Base-by-base conservation (phyloP, 2,888 invertebrate species). In the Drosophila melanosoma region DNA sequence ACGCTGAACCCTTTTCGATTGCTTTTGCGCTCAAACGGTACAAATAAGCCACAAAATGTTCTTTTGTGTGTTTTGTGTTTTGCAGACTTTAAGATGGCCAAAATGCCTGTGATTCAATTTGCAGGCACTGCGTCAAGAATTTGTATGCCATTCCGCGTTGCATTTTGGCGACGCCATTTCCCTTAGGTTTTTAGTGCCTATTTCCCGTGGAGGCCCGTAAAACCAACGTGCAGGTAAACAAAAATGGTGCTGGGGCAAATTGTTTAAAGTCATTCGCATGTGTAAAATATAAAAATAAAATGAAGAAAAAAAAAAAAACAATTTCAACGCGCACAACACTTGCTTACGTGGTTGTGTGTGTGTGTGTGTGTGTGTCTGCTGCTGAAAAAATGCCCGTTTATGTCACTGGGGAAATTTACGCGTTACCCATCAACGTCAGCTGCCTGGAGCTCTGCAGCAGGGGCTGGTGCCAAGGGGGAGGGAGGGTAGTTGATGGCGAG, bases 351-450 rank as follows among this genome's bases (percentile, higher is more conserved):
- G 48, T 29, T 42, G 23, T 29, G 23, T 29, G 33, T 38, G 36
- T 49, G 12, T 42, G 32, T 53, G 35, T 59, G 42, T 38, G 54
- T 53, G 33, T 42, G 15, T 42, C 33, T 63, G 59, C 62, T 65
- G 62, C 60, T 62, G 69, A 57, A 64, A 71, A 72, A 74, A 76
- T 74, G 74, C 71, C 61, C 74, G 69, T 74, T 82, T 76, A 86
- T 86, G 83, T 83, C 82, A 85, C 86, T 83, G 74, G 82, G 82
- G 82, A 86, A 83, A 83, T 83, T 83, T 83, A 83, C 82, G 82
- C 68, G 72, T 71, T 74, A 69, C 66, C 69, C 81, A 81, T 84
- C 85, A 81, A 80, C 74, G 79, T 78, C 82, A 84, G 70, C 69
- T 72, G 64, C 78, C 58, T 35, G 36, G 42, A 67, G 56, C 71